Evolutionary conservation across 2,888 invertebrate genomes (phyloP), one percentile per base, ranked within the genome.

Genomic region (Hyposoter dolosus): DNA sequence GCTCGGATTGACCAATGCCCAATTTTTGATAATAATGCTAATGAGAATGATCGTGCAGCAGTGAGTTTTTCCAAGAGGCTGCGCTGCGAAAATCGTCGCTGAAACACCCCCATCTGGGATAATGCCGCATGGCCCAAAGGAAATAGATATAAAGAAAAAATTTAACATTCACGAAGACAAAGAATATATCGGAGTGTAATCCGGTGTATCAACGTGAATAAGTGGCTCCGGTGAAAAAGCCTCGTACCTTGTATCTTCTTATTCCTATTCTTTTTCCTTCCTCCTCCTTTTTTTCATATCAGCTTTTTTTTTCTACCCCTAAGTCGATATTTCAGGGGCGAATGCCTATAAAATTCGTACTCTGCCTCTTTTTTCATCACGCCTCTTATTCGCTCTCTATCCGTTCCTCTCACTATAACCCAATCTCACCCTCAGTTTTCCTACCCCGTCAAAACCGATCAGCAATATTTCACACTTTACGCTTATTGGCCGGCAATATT

Each of bases 381-480:
- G 50, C 45, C 71, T 82, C 35, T 66, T n/a, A n/a, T n/a, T 74
- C n/a, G 43, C 17, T 66, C 40, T 40, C 65, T 82, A 66, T 56
- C 68, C 43, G 19, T 69, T 65, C 53, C n/a, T 53, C 76, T 19
- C 28, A 3, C 68, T 19, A 40, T 40, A 50, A 80, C 69, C 40
- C 50, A 69, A 68, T 75, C 81, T 50, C 71, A 63, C 76, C 82
- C 81, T 72, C 65, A 28, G 56, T 50, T 68, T 72, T 56, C 80
- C 84, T 63, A 65, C 65, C 83, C 87, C 75, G 63, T 56, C 68
- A 86, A 86, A 91, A 90, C 89, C 90, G 92, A 91, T 91, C 91
- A 89, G 89, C 91, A 90, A 91, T 91, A 90, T 89, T 92, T 92
- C 91, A 91, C 91, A 89, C 90, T 90, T 91, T 90, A 89, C 90